Evolutionary conservation across 2,888 invertebrate genomes (phyloP), one percentile per base, ranked within the genome.

Genomic region (Spilarctia lutea): DNA sequence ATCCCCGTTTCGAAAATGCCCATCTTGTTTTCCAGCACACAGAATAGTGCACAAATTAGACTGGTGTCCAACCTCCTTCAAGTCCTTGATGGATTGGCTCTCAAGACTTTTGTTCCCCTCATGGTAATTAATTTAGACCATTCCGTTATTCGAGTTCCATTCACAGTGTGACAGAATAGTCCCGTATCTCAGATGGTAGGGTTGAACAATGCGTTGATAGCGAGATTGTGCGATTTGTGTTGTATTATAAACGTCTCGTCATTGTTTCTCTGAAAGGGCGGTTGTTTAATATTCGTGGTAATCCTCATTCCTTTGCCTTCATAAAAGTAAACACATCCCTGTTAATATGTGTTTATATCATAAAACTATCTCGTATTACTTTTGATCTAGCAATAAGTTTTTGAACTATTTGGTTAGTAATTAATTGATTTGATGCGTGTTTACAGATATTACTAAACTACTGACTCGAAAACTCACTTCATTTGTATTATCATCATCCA

Each of bases 41-140:
- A 68, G 79, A 83, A 86, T 84, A 80, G 83, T 81, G 81, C 77
- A 82, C 86, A 81, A 87, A 90, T 89, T 83, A 84, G 81, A 81
- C 85, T 86, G 86, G 81, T 87, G 91, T 90, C 89, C 82, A 86
- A 87, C 88, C 91, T 85, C 73, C 87, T 87, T 91, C 90, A 89
- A 83, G 79, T 68, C 68, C 78, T 78, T 92, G 93, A 93, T 90
- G 87, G 91, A 92, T 92, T 88, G 87, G 85, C 82, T 85, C 86
- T 78, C 75, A 85, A 84, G 90, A 91, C 91, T 92, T 92, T 91
- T 91, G 92, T 91, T 88, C 86, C 84, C 79, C 81, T 81, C 79
- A 80, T 86, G 81, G 86, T 89, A 92, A 93, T 93, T 92, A 93
- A 93, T 93, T 92, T 87, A 79, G 84, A 84, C 86, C 77, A 75